Conservation (phyloP, 1,140 invertebrate genomes). For the Lucilia sericata region DNA sequence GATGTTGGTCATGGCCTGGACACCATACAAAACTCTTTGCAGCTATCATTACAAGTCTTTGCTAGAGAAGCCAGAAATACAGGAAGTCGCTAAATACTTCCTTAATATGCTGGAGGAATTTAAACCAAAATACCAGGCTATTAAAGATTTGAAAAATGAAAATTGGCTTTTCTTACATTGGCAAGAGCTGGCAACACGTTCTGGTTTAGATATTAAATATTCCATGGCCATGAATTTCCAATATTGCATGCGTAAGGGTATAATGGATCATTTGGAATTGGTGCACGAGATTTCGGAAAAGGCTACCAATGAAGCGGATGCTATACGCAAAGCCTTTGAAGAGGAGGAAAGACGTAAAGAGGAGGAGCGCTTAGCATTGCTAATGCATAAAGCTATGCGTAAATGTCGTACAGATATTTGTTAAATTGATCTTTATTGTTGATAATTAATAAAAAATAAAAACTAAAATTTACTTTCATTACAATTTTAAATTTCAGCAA, state of each 20-base stretch:
- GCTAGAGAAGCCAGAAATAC: constrained; percentile 60
- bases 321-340: constrained; percentile 53
- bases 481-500: too few species aligned
- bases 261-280: constrained; percentile 55
- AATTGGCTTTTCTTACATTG: constrained; percentile 65
- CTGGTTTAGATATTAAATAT: constrained; percentile 61
- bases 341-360: constrained; percentile 58
- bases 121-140: constrained; percentile 56
- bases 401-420: constrained; percentile 64
- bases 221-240: constrained; percentile 57
- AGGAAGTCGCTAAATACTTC: constrained; percentile 57
- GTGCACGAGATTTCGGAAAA: constrained; percentile 57
- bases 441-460: too few species aligned
- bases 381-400: constrained; percentile 59
- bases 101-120: constrained; percentile 56
- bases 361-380: constrained; percentile 55
- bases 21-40: constrained; percentile 51
- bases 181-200: constrained; percentile 53
- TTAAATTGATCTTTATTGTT: constrained; percentile 1
- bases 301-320: constrained; percentile 60
- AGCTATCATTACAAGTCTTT: constrained; percentile 52
- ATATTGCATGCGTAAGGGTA: constrained; percentile 60
- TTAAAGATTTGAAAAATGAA: constrained; percentile 61
- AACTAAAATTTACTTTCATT: too few species aligned
- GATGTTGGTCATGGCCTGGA: constrained; percentile 56